Conservation (phyloP, 2,113 vertebrate species). For the Hylia prasina region DNA sequence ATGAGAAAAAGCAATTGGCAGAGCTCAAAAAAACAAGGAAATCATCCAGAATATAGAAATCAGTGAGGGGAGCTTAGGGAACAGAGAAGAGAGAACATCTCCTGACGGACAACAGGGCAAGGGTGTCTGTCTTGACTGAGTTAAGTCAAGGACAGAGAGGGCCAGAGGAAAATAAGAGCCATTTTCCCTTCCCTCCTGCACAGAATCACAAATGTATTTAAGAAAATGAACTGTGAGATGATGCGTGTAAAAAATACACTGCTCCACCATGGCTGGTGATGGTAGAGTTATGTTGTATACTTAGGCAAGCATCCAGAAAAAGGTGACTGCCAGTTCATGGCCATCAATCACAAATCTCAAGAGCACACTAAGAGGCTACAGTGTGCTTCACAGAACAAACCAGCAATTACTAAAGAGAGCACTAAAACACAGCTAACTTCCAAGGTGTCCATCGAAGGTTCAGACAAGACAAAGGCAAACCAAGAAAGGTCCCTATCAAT, state of each 20-base stretch:
- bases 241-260: not conserved
- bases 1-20: not conserved
- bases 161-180: not conserved
- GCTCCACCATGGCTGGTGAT: not conserved
- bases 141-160: not conserved
- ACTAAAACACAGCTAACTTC: not conserved
- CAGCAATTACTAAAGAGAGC: not conserved
- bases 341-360: not conserved
- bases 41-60: not conserved
- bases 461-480: not conserved
- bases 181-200: not conserved
- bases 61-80: not conserved
- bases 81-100: not conserved
- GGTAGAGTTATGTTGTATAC: slow-evolving; percentile 29
- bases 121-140: not conserved
- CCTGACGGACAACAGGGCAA: not conserved
- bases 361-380: slow-evolving; percentile 15
- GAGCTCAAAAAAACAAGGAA: not conserved
- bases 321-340: slow-evolving; percentile 22
- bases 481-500: not conserved
- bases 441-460: not conserved
- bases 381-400: not conserved
- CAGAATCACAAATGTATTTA: not conserved
- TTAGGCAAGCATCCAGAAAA: slow-evolving; percentile 61
- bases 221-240: slow-evolving; percentile 35